Conservation (phyloP, 2,888 invertebrate species). For the Synanthedon vespiformis region DNA sequence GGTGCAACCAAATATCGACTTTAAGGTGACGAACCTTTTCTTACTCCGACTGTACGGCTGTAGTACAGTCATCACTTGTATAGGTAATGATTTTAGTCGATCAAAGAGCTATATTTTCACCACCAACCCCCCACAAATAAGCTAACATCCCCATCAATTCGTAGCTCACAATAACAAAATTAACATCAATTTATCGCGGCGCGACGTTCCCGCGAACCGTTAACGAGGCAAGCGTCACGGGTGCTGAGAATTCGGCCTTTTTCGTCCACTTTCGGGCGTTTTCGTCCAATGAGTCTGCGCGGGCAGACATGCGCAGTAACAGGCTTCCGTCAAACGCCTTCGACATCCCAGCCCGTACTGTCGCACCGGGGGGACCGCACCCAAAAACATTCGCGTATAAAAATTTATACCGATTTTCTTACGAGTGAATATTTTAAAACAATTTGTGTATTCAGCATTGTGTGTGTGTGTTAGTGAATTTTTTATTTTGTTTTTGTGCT, state of each 20-base stretch:
- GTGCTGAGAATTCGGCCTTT: conserved; percentile 11
- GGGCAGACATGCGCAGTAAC: conserved; percentile 54
- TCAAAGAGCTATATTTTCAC: too few relatives aligned
- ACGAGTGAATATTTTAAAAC: neutral
- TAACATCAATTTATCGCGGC: conserved; percentile 55
- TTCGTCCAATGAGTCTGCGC: conserved; percentile 39
- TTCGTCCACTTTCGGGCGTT: conserved; percentile 26
- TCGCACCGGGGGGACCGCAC: conserved; percentile 44
- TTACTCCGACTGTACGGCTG: too few relatives aligned
- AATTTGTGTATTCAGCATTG: conserved; percentile 20
- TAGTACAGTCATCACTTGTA: too few relatives aligned
- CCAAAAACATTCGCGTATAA: conserved; percentile 8
- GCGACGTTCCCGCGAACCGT: conserved; percentile 40
- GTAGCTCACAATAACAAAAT: conserved; percentile 50
- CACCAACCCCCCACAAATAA: neutral
- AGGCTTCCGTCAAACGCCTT: conserved; percentile 36
- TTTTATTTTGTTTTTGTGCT: conserved; percentile 1
- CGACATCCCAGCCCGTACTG: conserved; percentile 47
- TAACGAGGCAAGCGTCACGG: conserved; percentile 47
- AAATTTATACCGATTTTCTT: neutral
- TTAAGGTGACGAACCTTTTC: too few relatives aligned
- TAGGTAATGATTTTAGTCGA: too few relatives aligned
- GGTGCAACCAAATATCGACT: too few relatives aligned
- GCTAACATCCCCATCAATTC: conserved; percentile 33
- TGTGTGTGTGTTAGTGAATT: conserved; percentile 27